Conservation (phyloP, 2,888 invertebrate species). For the Ferdinandea cuprea region DNA sequence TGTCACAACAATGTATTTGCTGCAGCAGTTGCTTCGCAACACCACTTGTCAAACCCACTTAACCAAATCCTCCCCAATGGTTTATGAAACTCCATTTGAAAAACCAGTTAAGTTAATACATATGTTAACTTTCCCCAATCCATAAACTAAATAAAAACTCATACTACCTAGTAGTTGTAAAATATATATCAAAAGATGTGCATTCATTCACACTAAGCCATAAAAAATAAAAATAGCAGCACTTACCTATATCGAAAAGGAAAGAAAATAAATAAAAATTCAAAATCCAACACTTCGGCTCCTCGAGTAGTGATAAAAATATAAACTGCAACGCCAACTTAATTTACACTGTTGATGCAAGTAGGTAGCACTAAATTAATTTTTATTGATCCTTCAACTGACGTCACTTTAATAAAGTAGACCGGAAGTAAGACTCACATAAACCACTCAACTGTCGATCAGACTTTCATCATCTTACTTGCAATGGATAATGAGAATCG, state of each 20-base stretch:
- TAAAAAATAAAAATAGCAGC: neutral
- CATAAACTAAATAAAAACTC: neutral
- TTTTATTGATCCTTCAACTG: slow-evolving; percentile 26
- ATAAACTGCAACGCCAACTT: slow-evolving; percentile 38
- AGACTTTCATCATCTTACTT: slow-evolving; percentile 45
- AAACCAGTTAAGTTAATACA: neutral
- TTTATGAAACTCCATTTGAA: no score
- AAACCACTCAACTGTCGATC: slow-evolving; percentile 52
- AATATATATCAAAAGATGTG: neutral
- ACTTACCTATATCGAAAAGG: slow-evolving; percentile 39
- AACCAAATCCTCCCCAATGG: no score
- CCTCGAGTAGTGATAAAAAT: slow-evolving; percentile 4
- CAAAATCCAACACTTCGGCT: slow-evolving; percentile 25
- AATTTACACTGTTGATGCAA: slow-evolving; percentile 17
- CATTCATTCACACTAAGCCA: neutral
- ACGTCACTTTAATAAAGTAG: slow-evolving; percentile 12
- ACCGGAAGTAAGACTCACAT: slow-evolving; percentile 30
- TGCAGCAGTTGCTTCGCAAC: no score
- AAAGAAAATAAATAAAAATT: no score
- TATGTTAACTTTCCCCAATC: neutral
- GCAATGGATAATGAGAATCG: neutral
- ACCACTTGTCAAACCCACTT: no score
- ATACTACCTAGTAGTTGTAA: neutral
- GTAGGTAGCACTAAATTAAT: slow-evolving; percentile 29
- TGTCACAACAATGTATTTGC: no score